These are phyloP conservation scores for Phylloscopus trochiloides DNA, from an alignment of 2,113 vertebrate species.

Conservation along the genomic window DNA sequence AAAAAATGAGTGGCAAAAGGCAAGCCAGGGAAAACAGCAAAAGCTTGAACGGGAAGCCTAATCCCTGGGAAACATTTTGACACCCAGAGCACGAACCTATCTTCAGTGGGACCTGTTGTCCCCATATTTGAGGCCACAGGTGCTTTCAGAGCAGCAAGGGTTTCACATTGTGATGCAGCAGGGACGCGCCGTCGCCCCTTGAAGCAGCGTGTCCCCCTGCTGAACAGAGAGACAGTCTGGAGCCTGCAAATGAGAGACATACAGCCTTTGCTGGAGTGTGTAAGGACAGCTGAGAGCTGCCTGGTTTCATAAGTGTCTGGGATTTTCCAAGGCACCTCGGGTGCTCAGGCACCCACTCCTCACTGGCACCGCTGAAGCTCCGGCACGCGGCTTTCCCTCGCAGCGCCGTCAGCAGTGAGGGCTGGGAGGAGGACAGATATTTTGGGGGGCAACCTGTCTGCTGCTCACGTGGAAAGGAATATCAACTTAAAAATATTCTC, in stretches of 20 bases:
- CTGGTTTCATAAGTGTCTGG: background rate
- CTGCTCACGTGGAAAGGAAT: background rate
- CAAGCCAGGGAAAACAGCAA: background rate
- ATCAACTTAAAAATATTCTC: background rate
- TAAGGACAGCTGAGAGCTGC: background rate
- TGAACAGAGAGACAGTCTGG: slow-evolving; percentile 7
- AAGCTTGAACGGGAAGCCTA: background rate
- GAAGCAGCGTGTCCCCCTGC: background rate
- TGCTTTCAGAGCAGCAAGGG: background rate
- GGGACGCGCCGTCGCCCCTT: background rate
- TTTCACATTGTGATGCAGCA: background rate
- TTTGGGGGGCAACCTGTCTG: background rate
- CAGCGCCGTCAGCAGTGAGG: fast-evolving
- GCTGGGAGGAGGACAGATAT: background rate
- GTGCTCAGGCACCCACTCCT: background rate
- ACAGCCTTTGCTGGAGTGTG: background rate
- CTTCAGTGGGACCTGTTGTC: background rate
- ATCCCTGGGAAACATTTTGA: background rate
- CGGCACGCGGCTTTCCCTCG: fast-evolving
- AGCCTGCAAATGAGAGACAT: background rate
- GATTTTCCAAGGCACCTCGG: background rate
- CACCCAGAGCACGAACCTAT: background rate
- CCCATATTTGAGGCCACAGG: background rate
- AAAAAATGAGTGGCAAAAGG: slow-evolving; percentile 26
- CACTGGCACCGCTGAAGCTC: fast-evolving